These are phyloP conservation scores for Rhinoderma darwinii DNA, from an alignment of 2,113 vertebrate genomes.

Conservation along the genomic window DNA sequence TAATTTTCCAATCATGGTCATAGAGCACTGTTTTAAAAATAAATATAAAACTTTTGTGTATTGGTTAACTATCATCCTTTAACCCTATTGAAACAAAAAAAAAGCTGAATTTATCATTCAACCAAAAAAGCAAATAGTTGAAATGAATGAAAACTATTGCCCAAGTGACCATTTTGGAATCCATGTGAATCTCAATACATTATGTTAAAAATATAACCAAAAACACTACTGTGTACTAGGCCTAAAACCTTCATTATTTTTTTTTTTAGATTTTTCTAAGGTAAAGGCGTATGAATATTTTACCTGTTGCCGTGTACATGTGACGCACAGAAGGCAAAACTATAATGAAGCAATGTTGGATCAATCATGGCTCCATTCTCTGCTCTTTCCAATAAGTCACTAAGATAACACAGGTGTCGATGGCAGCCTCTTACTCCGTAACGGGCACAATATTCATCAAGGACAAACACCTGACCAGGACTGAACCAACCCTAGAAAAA, in stretches of 20 bases:
- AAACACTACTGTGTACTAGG: neutral
- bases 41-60: too few relatives aligned
- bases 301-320: slow-evolving; percentile 99
- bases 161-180: too few relatives aligned
- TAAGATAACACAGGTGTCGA: slow-evolving; percentile 96
- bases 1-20: too few relatives aligned
- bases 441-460: slow-evolving; percentile 97
- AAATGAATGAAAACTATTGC: neutral
- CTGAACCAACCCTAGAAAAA: slow-evolving; percentile 96
- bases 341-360: slow-evolving; percentile 98
- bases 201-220: too few relatives aligned
- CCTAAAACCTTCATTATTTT: neutral
- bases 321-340: slow-evolving; percentile 98
- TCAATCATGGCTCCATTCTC: slow-evolving; percentile 99
- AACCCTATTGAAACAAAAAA: neutral
- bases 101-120: neutral
- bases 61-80: neutral
- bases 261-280: neutral
- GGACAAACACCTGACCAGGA: slow-evolving; percentile 97
- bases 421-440: slow-evolving; percentile 97
- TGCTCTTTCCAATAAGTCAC: slow-evolving; percentile 92
- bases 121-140: neutral
- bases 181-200: too few relatives aligned
- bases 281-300: neutral
- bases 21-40: too few relatives aligned